Base-by-base conservation (phyloP, 1,140 invertebrate genomes). In the Pemphigus obesinymphae region DNA sequence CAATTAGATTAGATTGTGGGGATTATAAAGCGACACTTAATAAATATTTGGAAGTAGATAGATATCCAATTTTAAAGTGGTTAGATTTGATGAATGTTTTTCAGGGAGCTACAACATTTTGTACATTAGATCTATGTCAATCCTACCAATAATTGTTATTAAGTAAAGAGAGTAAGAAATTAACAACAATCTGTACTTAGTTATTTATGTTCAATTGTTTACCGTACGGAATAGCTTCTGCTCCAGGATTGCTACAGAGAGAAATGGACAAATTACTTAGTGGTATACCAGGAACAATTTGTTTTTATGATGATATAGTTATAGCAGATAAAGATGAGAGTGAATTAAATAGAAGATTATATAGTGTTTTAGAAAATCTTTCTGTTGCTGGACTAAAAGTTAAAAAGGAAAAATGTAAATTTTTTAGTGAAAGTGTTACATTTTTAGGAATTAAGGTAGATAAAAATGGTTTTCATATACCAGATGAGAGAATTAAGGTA, bases 171-270 rank as follows among this genome's bases (percentile, higher is more conserved):
- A 85, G 83, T 76, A 76, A 83, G 37, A 58, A 82, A 66, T 82
- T 87, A 45, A 83, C 84, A 66, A 84, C 86, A 86, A n/a, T n/a
- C n/a, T n/a, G n/a, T n/a, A n/a, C n/a, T n/a, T n/a, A 86, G 1
- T 83, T 83, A 29, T 85, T 83, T 83, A 84, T 75, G 82, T 83
- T 85, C 34, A 86, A 86, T 63, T 55, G 86, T 43, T 58, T 86
- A 13, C 83, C 84, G 76, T 85, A 86, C 82, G 85, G 86, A n/a
- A 83, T 85, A 1, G 84, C 84, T 73, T 55, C 83, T 11, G 85
- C 84, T 37, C 85, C 85, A 43, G 82, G 23, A n/a, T 31, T 82
- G 10, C 86, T 84, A 82, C 85, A 87, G 83, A 81, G 83, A 55
- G 84, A 84, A 76, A 85, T 86, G 84, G 86, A 86, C 31, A 29